A percentile compares a stretch with the other conserved stretches of the same genome.
phyloP scores from a whole-genome alignment of 2,797 vertebrate genomes.

The Mormyrops boulengeri region DNA sequence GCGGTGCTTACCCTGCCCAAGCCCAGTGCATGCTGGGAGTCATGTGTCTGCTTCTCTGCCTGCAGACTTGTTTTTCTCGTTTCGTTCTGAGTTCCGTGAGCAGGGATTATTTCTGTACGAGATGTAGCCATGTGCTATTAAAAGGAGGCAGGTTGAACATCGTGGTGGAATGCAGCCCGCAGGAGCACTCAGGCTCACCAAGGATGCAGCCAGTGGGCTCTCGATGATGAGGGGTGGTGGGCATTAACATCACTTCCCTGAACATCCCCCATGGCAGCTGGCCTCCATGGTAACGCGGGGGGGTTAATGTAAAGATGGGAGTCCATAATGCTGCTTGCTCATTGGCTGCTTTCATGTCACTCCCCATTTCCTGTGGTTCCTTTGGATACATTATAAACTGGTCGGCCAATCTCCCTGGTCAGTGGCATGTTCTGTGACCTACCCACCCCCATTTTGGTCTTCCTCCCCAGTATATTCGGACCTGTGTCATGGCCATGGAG shows the following conservation, averaged over 20 bases:
- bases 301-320: neutral
- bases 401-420: neutral
- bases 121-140: neutral
- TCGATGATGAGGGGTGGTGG: neutral
- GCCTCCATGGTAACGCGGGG: neutral
- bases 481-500: conserved; percentile 77
- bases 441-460: neutral
- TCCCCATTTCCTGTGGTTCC: neutral
- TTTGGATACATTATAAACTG: neutral
- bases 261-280: neutral
- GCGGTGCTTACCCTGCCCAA: neutral
- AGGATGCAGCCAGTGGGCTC: neutral
- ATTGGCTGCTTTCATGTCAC: neutral
- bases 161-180: neutral
- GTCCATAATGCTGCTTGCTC: neutral
- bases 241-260: neutral
- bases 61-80: neutral
- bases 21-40: neutral
- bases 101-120: neutral
- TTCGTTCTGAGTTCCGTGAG: neutral
- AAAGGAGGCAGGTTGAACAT: neutral
- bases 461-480: conserved; percentile 75
- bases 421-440: neutral
- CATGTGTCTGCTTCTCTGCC: neutral
- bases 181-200: neutral